These are phyloP conservation scores for Halcyon badia DNA, from an alignment of 2,797 vertebrate genomes.

Conservation along the genomic window DNA sequence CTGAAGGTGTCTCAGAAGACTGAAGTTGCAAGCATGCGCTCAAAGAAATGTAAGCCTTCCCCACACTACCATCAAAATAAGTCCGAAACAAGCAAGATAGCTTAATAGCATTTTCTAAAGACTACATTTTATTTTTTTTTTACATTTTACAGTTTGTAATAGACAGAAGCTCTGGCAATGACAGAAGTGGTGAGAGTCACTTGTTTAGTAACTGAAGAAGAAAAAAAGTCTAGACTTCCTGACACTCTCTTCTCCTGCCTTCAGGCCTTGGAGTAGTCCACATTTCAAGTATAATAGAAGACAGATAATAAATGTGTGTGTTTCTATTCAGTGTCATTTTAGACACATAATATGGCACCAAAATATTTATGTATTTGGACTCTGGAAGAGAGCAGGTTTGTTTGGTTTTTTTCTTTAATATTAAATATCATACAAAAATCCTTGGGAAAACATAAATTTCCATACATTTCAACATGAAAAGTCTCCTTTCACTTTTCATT, in stretches of 20 bases:
- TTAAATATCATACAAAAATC: background rate
- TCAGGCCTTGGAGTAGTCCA: background rate
- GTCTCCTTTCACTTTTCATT: background rate
- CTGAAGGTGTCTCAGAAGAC: background rate
- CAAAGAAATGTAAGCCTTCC: background rate
- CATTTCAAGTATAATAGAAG: constrained; percentile 6
- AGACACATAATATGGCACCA: background rate
- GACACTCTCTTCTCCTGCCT: background rate
- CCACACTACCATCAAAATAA: background rate
- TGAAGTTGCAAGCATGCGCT: background rate
- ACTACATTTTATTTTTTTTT: background rate
- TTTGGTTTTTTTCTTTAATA: background rate
- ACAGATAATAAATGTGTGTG: background rate
- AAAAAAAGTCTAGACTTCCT: background rate
- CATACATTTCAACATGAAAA: constrained; percentile 12
- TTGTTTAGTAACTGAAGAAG: background rate
- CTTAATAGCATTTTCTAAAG: background rate
- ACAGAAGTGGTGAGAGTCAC: background rate
- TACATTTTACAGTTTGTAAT: background rate
- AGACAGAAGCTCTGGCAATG: background rate
- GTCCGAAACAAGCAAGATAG: background rate
- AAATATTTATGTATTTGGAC: background rate
- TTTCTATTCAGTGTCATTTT: background rate
- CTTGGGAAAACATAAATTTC: background rate
- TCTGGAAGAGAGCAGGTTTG: background rate